These are phyloP conservation scores for Xiphorhynchus elegans DNA, from an alignment of 2,113 vertebrate genomes.

Conservation along the genomic window DNA sequence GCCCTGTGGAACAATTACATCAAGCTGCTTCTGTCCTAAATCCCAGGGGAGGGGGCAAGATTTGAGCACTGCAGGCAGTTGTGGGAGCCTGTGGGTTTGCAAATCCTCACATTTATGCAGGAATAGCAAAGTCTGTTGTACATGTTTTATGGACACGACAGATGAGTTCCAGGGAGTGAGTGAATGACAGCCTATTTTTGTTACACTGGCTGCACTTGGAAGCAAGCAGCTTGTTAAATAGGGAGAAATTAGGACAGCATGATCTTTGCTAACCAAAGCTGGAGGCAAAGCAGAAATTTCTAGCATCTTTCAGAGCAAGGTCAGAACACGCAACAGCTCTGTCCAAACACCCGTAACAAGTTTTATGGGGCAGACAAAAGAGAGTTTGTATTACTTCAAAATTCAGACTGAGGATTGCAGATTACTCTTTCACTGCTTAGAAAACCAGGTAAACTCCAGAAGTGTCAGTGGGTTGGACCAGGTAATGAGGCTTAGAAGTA, in stretches of 20 bases:
- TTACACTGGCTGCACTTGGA: not conserved
- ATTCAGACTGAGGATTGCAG: not conserved
- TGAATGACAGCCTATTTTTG: not conserved
- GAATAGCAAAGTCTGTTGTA: not conserved
- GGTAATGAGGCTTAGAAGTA: not conserved
- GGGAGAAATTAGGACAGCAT: not conserved
- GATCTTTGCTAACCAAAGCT: not conserved
- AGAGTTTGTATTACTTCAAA: not conserved
- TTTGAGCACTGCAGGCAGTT: constrained; percentile 7
- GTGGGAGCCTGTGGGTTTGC: constrained; percentile 25
- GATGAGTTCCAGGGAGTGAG: not conserved
- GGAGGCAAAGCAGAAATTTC: not conserved
- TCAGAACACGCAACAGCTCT: not conserved
- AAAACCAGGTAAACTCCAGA: not conserved
- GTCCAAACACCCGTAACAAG: not conserved
- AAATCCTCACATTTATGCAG: not conserved
- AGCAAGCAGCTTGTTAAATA: not conserved
- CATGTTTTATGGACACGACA: not conserved
- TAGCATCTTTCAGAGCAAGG: not conserved
- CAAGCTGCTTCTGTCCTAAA: not conserved
- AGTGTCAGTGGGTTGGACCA: not conserved
- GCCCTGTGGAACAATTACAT: constrained; percentile 36
- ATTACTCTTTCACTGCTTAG: not conserved
- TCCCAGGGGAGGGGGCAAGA: constrained; percentile 51
- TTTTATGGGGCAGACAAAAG: not conserved